Evolutionary conservation across 2,797 vertebrate species (phyloP).

Genomic region (Novumbra hubbsi): DNA sequence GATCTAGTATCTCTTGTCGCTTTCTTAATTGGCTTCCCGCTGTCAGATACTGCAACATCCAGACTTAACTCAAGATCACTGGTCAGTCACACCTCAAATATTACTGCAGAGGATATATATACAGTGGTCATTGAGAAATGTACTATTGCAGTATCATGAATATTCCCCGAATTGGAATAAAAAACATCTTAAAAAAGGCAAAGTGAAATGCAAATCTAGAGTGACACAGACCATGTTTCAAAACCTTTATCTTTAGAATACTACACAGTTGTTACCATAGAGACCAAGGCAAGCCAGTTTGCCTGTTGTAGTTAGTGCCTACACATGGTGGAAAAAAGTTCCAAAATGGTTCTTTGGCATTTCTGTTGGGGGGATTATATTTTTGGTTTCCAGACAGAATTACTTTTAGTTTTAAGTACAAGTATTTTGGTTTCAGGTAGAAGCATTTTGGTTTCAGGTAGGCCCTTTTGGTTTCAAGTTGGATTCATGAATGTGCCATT

Average conservation of each 20-base stretch:
- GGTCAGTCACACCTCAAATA: neutral
- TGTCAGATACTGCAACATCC: conserved; percentile 57
- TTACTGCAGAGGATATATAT: neutral
- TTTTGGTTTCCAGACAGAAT: too few relatives aligned
- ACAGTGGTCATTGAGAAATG: neutral
- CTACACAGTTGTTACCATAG: neutral
- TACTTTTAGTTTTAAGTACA: too few relatives aligned
- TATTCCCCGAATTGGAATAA: neutral
- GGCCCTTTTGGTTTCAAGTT: too few relatives aligned
- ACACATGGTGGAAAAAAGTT: neutral
- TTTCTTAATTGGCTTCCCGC: conserved; percentile 72
- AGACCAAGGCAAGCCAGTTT: neutral
- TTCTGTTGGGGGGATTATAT: too few relatives aligned
- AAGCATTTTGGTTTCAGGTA: too few relatives aligned
- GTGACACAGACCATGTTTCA: neutral
- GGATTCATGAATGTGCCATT: too few relatives aligned
- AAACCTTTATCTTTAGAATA: neutral
- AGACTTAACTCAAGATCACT: neutral
- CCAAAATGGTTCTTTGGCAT: too few relatives aligned
- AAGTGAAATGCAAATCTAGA: neutral
- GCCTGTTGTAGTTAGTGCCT: neutral
- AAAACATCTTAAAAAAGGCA: neutral
- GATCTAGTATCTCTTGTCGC: conserved; percentile 21
- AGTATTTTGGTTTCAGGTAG: too few relatives aligned
- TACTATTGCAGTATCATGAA: neutral